These are phyloP conservation scores for Apogon talboti DNA, from an alignment of 2,797 vertebrate species.

Conservation along the genomic window DNA sequence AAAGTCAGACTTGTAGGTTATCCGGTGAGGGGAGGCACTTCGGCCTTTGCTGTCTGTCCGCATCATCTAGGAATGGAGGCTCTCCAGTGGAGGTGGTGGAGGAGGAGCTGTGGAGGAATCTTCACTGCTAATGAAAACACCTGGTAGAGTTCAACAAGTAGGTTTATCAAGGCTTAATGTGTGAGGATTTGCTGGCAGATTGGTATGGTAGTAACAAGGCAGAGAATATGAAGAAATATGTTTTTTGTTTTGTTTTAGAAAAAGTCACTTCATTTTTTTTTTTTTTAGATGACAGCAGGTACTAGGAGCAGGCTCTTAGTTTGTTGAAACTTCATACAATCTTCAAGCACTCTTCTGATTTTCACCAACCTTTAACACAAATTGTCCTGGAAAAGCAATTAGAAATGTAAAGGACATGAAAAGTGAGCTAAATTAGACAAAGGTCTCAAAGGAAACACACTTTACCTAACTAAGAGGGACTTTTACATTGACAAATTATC, in stretches of 20 bases:
- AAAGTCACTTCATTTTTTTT: conserved; percentile 10
- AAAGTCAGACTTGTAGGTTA: conserved; percentile 92
- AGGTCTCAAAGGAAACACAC: background rate
- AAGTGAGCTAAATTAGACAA: conserved; percentile 6
- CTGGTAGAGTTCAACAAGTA: conserved; percentile 17
- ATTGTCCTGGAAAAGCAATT: conserved; percentile 49
- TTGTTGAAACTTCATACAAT: conserved; percentile 39
- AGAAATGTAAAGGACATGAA: background rate
- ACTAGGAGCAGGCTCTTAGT: conserved; percentile 22
- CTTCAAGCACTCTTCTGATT: conserved; percentile 7
- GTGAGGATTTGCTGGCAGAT: conserved; percentile 41
- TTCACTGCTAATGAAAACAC: conserved; percentile 29
- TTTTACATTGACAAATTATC: conserved; percentile 17
- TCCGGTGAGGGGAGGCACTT: conserved; percentile 93
- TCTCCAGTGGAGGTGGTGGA: background rate
- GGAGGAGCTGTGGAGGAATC: background rate
- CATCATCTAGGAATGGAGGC: conserved; percentile 80
- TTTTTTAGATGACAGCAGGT: conserved; percentile 27
- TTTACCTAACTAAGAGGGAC: no score
- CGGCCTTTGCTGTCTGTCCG: conserved; percentile 90
- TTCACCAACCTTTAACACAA: conserved; percentile 19
- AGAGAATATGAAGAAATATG: conserved; percentile 20
- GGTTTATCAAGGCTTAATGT: background rate
- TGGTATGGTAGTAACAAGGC: conserved; percentile 44
- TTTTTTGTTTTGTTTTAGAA: conserved; percentile 30